Conservation (phyloP, 2,888 invertebrate species). For the Limnephilus rhombicus region DNA sequence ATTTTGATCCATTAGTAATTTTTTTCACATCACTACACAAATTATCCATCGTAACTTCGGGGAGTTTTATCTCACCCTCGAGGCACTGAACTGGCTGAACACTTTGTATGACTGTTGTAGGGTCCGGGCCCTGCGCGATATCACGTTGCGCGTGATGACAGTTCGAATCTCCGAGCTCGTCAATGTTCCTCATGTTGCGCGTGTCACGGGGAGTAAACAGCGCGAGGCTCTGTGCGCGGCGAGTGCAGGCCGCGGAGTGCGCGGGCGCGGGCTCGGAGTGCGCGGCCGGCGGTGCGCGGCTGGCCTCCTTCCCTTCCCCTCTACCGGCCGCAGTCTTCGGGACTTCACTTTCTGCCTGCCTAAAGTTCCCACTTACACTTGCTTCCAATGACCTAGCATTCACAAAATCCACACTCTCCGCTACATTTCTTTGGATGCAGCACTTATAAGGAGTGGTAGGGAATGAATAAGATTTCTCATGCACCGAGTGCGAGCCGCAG, state of each 20-base stretch:
- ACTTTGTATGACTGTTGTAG: not conserved
- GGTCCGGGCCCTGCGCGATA: not conserved
- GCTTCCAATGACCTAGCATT: not conserved
- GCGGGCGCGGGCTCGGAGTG: not conserved
- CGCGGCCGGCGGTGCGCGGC: slow-evolving; percentile 7
- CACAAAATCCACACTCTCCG: not conserved
- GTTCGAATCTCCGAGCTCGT: not conserved
- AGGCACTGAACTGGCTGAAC: not conserved
- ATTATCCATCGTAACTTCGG: not conserved
- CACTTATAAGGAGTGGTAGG: not conserved
- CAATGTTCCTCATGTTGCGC: slow-evolving; percentile 17
- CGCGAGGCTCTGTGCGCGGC: slow-evolving; percentile 26
- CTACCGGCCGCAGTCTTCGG: not conserved
- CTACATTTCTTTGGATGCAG: not conserved
- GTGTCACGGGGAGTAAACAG: not conserved
- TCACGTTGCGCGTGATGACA: not conserved
- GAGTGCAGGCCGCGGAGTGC: slow-evolving; percentile 18
- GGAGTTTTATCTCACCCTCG: not conserved
- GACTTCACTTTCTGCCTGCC: not conserved
- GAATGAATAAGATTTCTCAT: not conserved
- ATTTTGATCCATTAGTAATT: not conserved
- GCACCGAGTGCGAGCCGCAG: not conserved
- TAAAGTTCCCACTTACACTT: not conserved
- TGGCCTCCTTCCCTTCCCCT: not conserved
- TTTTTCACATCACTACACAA: not conserved